Percentiles rank a stretch among this genome's conserved stretches.
Evolutionary conservation across 2,113 vertebrate species (phyloP).

Genomic region (Nothobranchius kuhntae): DNA sequence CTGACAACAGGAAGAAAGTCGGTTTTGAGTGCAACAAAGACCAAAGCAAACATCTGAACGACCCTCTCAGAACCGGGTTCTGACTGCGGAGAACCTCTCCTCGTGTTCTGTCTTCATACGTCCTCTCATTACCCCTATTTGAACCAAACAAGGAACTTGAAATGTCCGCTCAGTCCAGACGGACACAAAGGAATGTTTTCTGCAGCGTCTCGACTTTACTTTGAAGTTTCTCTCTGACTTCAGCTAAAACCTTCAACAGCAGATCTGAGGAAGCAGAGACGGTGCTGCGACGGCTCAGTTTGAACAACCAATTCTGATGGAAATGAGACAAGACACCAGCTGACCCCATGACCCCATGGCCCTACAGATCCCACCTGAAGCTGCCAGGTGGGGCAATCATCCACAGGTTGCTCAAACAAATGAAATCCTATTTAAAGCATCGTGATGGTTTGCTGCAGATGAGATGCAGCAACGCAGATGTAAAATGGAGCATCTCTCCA

Average conservation of each 20-base stretch:
- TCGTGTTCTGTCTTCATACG: slow-evolving; percentile 57
- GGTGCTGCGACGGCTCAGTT: slow-evolving; percentile 18
- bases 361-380: slow-evolving; percentile 20
- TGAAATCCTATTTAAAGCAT: slow-evolving; percentile 53
- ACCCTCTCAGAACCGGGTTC: slow-evolving; percentile 64
- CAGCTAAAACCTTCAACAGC: slow-evolving; percentile 22
- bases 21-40: slow-evolving; percentile 33
- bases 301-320: slow-evolving; percentile 43
- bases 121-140: slow-evolving; percentile 55
- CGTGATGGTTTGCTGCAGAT: slow-evolving; percentile 22
- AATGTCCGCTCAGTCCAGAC: slow-evolving; percentile 31
- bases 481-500: slow-evolving; percentile 68
- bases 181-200: slow-evolving; percentile 24
- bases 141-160: slow-evolving; percentile 28
- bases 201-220: slow-evolving; percentile 10
- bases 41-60: slow-evolving; percentile 58
- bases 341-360: slow-evolving; percentile 6
- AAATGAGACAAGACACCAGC: slow-evolving; percentile 42
- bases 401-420: slow-evolving; percentile 40
- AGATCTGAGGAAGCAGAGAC: slow-evolving; percentile 9
- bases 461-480: slow-evolving; percentile 37
- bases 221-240: slow-evolving; percentile 16
- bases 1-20: slow-evolving; percentile 28
- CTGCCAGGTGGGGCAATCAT: slow-evolving; percentile 28
- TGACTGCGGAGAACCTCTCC: slow-evolving; percentile 34